Conservation (phyloP, 2,113 vertebrate genomes). For the Amphiprion percula region DNA sequence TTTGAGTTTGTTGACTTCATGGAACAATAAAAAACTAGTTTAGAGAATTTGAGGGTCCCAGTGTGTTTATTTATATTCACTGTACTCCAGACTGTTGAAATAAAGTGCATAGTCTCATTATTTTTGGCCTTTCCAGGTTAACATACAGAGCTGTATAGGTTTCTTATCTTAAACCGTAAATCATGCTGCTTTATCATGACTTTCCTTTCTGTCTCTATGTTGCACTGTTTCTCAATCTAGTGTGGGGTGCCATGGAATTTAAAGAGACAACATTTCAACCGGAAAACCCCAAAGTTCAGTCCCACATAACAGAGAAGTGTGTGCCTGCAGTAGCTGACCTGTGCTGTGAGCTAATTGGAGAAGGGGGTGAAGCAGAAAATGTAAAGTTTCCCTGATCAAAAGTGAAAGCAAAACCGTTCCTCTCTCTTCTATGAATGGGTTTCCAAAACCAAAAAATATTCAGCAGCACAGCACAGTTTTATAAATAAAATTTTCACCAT, state of each 20-base stretch:
- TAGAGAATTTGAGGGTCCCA: background rate
- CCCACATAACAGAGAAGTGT: slow-evolving; percentile 61
- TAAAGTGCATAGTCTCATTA: background rate
- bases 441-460: background rate
- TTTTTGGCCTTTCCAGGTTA: background rate
- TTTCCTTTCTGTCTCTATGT: background rate
- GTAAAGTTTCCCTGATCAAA: slow-evolving; percentile 26
- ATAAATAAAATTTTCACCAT: background rate
- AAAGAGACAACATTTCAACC: slow-evolving; percentile 7
- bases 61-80: background rate
- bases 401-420: slow-evolving; percentile 4
- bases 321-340: slow-evolving; percentile 66
- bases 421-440: background rate
- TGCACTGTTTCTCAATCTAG: background rate
- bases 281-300: slow-evolving; percentile 48
- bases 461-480: slow-evolving; percentile 7
- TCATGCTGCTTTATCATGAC: background rate
- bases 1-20: background rate
- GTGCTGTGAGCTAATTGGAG: slow-evolving; percentile 42
- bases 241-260: slow-evolving; percentile 16
- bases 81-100: background rate
- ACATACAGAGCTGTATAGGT: too few relatives aligned
- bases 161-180: too few relatives aligned
- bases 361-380: slow-evolving; percentile 24
- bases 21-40: background rate